Evolutionary conservation across 2,797 vertebrate genomes (phyloP), one percentile per base, ranked within the genome.

Genomic region (Adelosebastes latens): DNA sequence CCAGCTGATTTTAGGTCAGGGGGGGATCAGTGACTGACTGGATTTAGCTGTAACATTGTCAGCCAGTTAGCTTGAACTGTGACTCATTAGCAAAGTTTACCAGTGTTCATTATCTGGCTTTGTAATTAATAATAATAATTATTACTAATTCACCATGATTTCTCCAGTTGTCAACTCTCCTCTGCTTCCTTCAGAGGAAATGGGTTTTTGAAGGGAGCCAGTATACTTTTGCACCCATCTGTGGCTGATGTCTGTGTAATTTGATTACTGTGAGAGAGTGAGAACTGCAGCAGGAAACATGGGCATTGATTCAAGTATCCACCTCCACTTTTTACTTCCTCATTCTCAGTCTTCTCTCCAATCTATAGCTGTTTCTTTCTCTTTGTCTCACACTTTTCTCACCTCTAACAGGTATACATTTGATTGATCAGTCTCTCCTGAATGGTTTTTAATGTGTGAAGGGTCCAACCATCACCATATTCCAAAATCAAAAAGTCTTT

Each of bases 201-300:
- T 31, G 2, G 3, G 16, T 42, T 72, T 72, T 69, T 67, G 6
- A 63, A 78, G n/a, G 22, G 13, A 13, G 20, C 27, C 1, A 66
- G 24, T 46, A 24, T 36, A 66, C 22, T 14, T 42, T 16, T 12
- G 61, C 55, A 27, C 12, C 18, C 32, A 31, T 65, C 8, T 53
- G 65, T 25, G 27, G 22, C 36, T 70, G 65, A 77, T 73, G 16
- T 65, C 14, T 72, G 31, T 62, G 66, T 80, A 64, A 91, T 89
- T 60, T 34, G 46, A 83, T 91, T 87, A 85, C 14, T 56, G 69
- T 24, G 58, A 32, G 22, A 53, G 34, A 56, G 49, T 46, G 22
- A 39, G 39, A 80, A 32, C 13, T n/a, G 1, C 4, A 20, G 53
- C 6, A 11, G 55, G 36, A 65, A 87, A 75, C 66, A 86, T 25